Evolutionary conservation across 1,140 invertebrate genomes (phyloP).

Genomic region (Drosophila quadrilineata): DNA sequence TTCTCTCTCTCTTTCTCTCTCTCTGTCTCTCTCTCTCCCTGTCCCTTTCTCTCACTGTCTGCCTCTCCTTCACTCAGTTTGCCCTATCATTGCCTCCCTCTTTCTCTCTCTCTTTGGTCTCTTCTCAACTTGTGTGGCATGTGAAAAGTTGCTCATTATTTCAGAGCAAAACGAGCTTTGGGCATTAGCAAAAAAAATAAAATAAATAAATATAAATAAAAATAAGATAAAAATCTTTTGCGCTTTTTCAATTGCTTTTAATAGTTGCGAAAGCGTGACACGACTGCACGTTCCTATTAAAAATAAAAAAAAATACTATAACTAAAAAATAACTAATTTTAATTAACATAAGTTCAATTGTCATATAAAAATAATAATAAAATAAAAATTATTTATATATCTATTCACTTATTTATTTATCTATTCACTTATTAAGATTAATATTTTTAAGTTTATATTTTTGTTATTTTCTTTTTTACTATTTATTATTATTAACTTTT

Average conservation of each 20-base stretch:
- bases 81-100: not conserved
- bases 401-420: no score
- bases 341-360: no score
- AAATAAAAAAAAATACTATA: no score
- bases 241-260: conserved; percentile 15
- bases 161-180: conserved; percentile 30
- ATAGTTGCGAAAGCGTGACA: not conserved
- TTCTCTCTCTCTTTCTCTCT: not conserved
- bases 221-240: no score
- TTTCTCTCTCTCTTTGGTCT: not conserved
- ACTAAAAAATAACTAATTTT: no score
- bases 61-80: not conserved
- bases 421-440: no score
- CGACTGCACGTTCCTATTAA: no score
- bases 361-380: no score
- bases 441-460: no score
- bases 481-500: not conserved
- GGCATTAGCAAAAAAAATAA: conserved; percentile 60
- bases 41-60: not conserved
- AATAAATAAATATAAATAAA: no score
- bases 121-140: conserved; percentile 13
- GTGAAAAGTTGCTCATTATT: conserved; percentile 44
- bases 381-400: no score
- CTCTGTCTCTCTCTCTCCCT: not conserved
- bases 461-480: not conserved